Evolutionary conservation across 2,797 vertebrate species (phyloP), one percentile per base, ranked within the genome.

Genomic region (Leptatherina wallacei): DNA sequence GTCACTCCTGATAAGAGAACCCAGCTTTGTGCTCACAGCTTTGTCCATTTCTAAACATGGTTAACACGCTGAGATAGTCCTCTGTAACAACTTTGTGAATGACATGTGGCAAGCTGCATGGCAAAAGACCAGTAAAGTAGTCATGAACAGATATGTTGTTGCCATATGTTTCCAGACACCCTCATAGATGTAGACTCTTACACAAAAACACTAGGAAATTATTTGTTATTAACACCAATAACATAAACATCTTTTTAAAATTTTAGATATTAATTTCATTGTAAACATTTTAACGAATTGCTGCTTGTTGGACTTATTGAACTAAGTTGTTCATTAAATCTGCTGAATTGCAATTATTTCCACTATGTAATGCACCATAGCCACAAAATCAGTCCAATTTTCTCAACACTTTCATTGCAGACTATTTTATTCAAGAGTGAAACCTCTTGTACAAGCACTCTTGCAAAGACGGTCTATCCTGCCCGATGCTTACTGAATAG

Each of bases 401-500:
- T 47, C 69, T 73, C 65, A 32, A 49, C 70, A 69, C 67, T 71
- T 73, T 71, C 32, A 62, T 64, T 83, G 75, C 77, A 2, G 62
- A 81, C 73, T 68, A 36, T 85, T 87, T 87, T 73, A 87, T 90
- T 89, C 83, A 77, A 82, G 78, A 77, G 79, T 77, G 81, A 79
- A 35, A 85, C 77, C 85, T 85, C 86, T 85, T 84, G 82, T 80
- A 84, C 85, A 87, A 91, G 89, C 88, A 83, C 77, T 87, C 85
- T 78, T 67, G 77, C 83, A 83, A 81, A 85, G 82, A 75, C 69
- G 79, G 76, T 82, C 85, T 82, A 61, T 80, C 75, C 84, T 76
- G 75, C 69, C 86, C 32, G 82, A 92, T 90, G 91, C 90, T 84
- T 36, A 85, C 87, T 86, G 88, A 92, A 94, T 91, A 91, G 89